These are phyloP conservation scores for Strigamia crassipes DNA, from an alignment of 2,888 invertebrate species.

Conservation along the genomic window DNA sequence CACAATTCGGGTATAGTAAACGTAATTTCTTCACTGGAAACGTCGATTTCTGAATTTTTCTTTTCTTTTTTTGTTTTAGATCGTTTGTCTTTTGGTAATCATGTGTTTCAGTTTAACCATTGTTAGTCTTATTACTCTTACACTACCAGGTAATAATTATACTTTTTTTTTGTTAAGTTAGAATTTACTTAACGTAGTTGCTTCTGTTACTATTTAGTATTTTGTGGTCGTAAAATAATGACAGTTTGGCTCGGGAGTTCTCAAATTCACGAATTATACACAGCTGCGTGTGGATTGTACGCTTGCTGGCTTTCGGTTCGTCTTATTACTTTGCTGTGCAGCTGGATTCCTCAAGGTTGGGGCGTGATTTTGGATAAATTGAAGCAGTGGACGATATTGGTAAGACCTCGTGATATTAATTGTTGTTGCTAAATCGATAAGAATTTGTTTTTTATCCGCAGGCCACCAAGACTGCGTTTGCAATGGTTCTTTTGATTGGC, in stretches of 20 bases:
- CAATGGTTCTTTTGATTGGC: slow-evolving; percentile 73
- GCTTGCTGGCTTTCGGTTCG: slow-evolving; percentile 91
- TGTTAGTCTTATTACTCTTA: slow-evolving; percentile 80
- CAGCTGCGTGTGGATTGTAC: slow-evolving; percentile 92
- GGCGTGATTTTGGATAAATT: slow-evolving; percentile 61
- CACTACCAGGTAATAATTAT: slow-evolving; percentile 70
- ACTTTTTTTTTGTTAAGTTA: neutral
- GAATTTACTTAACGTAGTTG: too few species aligned
- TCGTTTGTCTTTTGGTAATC: slow-evolving; percentile 68
- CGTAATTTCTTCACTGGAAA: neutral
- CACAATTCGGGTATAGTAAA: slow-evolving; percentile 25
- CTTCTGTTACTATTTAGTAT: slow-evolving; percentile 64
- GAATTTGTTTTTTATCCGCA: slow-evolving; percentile 52
- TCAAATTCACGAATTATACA: slow-evolving; percentile 90
- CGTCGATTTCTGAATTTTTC: neutral
- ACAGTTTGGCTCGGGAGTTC: slow-evolving; percentile 76
- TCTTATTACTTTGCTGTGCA: slow-evolving; percentile 77
- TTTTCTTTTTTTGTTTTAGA: slow-evolving; percentile 54
- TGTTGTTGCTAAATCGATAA: slow-evolving; percentile 51
- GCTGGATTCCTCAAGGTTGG: slow-evolving; percentile 88
- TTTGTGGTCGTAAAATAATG: slow-evolving; percentile 87
- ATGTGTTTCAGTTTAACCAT: slow-evolving; percentile 84
- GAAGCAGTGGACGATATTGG: slow-evolving; percentile 57
- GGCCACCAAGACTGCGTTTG: slow-evolving; percentile 76
- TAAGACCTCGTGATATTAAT: slow-evolving; percentile 52